phyloP scores from a whole-genome alignment of 2,113 vertebrate species.

The Strix aluco region DNA sequence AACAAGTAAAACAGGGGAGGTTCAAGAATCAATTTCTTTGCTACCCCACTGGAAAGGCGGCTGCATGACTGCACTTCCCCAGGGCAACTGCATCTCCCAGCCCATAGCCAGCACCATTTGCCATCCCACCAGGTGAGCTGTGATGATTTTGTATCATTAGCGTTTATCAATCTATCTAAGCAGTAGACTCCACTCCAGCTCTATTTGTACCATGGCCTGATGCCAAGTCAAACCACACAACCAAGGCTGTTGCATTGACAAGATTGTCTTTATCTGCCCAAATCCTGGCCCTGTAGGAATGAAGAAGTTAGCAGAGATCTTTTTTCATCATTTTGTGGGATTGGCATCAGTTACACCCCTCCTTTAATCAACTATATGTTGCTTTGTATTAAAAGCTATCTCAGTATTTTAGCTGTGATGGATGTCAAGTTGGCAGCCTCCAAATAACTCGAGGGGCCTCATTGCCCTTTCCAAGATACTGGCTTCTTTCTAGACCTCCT shows the following conservation, averaged over 20 bases:
- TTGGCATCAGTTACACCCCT: background rate
- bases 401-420: background rate
- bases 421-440: constrained; percentile 23
- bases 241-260: background rate
- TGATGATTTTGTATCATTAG: background rate
- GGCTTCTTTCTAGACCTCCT: background rate
- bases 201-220: background rate
- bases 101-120: rapidly evolving
- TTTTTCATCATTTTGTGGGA: constrained; percentile 14
- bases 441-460: background rate
- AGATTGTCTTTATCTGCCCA: constrained; percentile 3
- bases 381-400: constrained; percentile 11
- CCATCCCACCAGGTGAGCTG: background rate
- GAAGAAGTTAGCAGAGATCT: constrained; percentile 1
- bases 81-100: background rate
- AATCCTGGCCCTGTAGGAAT: background rate
- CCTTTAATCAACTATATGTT: constrained; percentile 31
- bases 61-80: background rate
- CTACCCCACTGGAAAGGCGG: background rate
- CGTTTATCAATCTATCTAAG: background rate
- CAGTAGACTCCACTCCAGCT: background rate
- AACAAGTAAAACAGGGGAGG: background rate
- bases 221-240: background rate
- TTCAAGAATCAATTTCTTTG: background rate
- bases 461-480: background rate